Evolutionary conservation across 2,113 vertebrate genomes (phyloP).

Genomic region (Saccopteryx leptura): DNA sequence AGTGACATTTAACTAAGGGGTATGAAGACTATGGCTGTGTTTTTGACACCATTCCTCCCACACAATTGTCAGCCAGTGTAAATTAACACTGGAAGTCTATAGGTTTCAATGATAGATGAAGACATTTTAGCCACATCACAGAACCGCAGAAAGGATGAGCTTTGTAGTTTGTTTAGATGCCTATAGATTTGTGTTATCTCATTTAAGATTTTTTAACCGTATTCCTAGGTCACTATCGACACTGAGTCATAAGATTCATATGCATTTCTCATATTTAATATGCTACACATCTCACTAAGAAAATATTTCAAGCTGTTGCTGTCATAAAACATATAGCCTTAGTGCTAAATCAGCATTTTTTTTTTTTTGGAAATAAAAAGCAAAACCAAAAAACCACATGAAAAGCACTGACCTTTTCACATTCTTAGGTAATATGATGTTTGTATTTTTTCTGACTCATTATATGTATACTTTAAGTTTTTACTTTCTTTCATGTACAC

Average conservation of each 20-base stretch:
- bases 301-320: background rate
- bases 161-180: conserved; percentile 36
- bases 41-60: conserved; percentile 81
- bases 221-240: background rate
- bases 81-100: conserved; percentile 82
- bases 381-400: background rate
- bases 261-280: background rate
- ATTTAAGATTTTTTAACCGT: conserved; percentile 51
- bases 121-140: conserved; percentile 52
- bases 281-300: background rate
- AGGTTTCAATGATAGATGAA: conserved; percentile 73
- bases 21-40: conserved; percentile 77
- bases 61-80: conserved; percentile 83
- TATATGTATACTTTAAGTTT: background rate
- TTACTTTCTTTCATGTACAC: background rate
- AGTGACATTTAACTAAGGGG: conserved; percentile 83
- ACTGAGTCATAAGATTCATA: background rate
- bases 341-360: background rate
- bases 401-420: background rate
- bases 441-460: background rate
- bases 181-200: background rate
- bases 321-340: background rate
- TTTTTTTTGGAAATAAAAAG: background rate
- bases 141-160: background rate
- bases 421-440: background rate